Evolutionary conservation across 2,113 vertebrate species (phyloP).

Genomic region (Perca fluviatilis): DNA sequence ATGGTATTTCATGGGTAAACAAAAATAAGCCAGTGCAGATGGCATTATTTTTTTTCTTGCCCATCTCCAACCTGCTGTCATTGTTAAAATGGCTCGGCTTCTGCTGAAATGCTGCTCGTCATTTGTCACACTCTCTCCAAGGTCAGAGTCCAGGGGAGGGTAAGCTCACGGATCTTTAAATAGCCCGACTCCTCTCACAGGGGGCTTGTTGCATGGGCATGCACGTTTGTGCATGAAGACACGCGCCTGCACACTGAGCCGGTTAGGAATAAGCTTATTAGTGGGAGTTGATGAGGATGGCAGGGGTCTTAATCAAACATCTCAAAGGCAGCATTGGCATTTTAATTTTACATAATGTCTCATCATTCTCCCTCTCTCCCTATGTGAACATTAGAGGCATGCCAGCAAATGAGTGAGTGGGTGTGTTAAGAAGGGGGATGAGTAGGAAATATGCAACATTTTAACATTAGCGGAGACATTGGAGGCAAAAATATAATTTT

Average conservation of each 20-base stretch:
- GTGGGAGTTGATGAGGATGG: slow-evolving; percentile 52
- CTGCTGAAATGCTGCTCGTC: slow-evolving; percentile 55
- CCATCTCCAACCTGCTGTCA: slow-evolving; percentile 47
- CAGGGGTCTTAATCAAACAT: slow-evolving; percentile 57
- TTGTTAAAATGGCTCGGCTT: slow-evolving; percentile 52
- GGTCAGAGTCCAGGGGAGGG: slow-evolving; percentile 68
- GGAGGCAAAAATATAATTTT: no score
- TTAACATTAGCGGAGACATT: no score
- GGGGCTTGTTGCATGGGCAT: background rate
- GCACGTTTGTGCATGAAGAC: background rate
- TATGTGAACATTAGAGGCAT: slow-evolving; percentile 10
- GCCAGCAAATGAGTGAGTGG: background rate
- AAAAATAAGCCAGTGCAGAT: slow-evolving; percentile 56
- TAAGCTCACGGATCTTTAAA: slow-evolving; percentile 65
- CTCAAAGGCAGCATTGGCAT: slow-evolving; percentile 48
- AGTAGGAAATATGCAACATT: background rate
- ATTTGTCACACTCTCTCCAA: slow-evolving; percentile 70
- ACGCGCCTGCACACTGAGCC: background rate
- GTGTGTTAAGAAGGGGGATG: background rate
- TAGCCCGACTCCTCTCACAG: slow-evolving; percentile 35
- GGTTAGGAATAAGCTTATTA: slow-evolving; percentile 40
- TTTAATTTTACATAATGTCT: slow-evolving; percentile 35
- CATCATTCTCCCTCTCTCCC: background rate
- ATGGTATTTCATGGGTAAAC: slow-evolving; percentile 64
- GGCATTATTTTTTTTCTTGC: slow-evolving; percentile 23